Conservation (phyloP, 2,888 invertebrate species). For the Campoplex nolae region DNA sequence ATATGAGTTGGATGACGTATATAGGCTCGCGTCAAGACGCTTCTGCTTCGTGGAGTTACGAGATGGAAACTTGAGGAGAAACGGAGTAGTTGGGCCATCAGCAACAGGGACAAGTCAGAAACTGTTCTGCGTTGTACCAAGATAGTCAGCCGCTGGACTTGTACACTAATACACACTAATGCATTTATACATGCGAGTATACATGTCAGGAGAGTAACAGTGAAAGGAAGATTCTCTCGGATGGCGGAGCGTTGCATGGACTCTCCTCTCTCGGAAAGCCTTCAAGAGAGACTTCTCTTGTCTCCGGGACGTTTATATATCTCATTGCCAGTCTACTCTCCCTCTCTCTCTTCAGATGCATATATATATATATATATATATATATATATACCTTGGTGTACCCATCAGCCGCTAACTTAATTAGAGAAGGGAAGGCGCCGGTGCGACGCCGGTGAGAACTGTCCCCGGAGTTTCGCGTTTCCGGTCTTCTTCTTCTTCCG, state of each 20-base stretch:
- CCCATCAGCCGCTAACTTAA: constrained; percentile 71
- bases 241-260: constrained; percentile 43
- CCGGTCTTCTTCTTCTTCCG: constrained; percentile 56
- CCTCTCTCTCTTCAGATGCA: constrained; percentile 8
- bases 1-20: not conserved
- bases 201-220: constrained; percentile 23
- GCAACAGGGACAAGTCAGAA: constrained; percentile 31
- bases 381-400: constrained; percentile 7
- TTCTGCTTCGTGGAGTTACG: constrained; percentile 11
- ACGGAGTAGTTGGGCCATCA: constrained; percentile 43
- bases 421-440: constrained; percentile 66
- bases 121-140: constrained; percentile 4
- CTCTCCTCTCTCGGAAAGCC: constrained; percentile 24
- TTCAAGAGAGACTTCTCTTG: constrained; percentile 27
- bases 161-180: not conserved
- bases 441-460: constrained; percentile 57
- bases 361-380: not conserved
- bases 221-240: constrained; percentile 63
- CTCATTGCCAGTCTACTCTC: constrained; percentile 13
- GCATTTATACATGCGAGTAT: not conserved
- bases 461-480: constrained; percentile 66
- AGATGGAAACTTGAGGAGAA: constrained; percentile 51
- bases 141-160: constrained; percentile 5
- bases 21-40: not conserved
- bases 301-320: constrained; percentile 23